phyloP scores from a whole-genome alignment of 2,888 invertebrate species.

The Drosophila fulvimacula region DNA sequence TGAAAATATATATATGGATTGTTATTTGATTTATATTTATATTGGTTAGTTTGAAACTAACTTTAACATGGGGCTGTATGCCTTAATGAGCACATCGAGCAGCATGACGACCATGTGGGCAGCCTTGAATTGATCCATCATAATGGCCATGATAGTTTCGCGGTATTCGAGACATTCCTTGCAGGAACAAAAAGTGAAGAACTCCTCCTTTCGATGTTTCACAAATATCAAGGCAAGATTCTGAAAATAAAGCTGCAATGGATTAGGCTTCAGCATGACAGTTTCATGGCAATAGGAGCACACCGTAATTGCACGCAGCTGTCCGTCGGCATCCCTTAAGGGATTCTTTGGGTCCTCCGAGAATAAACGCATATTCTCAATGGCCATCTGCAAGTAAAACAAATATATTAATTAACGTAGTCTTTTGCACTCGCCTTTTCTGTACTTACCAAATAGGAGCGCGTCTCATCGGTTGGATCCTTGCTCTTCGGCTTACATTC shows the following conservation, averaged over 20 bases:
- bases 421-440: no score
- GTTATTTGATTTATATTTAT: background rate
- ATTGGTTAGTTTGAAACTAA: constrained; percentile 46
- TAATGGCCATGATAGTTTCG: constrained; percentile 83
- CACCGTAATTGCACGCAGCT: constrained; percentile 78
- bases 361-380: constrained; percentile 70
- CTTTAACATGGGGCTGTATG: constrained; percentile 84
- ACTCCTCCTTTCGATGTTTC: constrained; percentile 82
- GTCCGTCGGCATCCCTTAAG: constrained; percentile 71
- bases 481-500: constrained; percentile 68
- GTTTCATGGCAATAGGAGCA: constrained; percentile 33
- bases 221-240: constrained; percentile 82
- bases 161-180: constrained; percentile 84
- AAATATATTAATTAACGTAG: background rate
- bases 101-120: constrained; percentile 84
- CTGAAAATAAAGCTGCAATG: constrained; percentile 74
- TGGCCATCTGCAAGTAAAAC: constrained; percentile 60
- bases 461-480: constrained; percentile 73
- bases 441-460: constrained; percentile 72
- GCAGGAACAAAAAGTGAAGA: constrained; percentile 84
- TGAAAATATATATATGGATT: background rate
- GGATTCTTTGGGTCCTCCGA: constrained; percentile 74
- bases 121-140: constrained; percentile 84
- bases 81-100: constrained; percentile 82
- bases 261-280: constrained; percentile 63